Conservation (phyloP, 2,888 invertebrate genomes). For the Tipula confusa region DNA sequence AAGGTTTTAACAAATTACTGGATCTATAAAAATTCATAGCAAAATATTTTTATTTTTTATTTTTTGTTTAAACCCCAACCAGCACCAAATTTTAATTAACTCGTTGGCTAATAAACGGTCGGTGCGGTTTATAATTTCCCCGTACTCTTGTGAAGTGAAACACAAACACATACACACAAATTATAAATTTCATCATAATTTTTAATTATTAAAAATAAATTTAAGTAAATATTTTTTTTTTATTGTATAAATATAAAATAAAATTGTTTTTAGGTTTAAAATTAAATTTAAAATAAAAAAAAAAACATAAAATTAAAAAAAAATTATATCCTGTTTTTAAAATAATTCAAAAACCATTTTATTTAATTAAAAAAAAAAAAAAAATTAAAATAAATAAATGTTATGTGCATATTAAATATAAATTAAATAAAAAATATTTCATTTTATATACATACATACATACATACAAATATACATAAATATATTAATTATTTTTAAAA, state of each 20-base stretch:
- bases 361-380: not conserved
- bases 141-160: not conserved
- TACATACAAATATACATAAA: not conserved
- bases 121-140: not conserved
- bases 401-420: slow-evolving; percentile 6
- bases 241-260: not conserved
- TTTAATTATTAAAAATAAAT: slow-evolving; percentile 26
- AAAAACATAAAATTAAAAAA: not conserved
- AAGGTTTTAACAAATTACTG: too few species aligned
- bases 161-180: not conserved
- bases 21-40: too few species aligned
- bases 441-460: not conserved
- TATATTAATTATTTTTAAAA: slow-evolving; percentile 15
- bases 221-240: not conserved
- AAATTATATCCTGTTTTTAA: not conserved
- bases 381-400: not conserved
- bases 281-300: not conserved
- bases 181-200: slow-evolving; percentile 16
- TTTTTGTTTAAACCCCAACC: not conserved
- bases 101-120: not conserved
- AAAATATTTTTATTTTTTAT: too few species aligned
- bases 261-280: not conserved
- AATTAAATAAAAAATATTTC: not conserved
- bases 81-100: not conserved
- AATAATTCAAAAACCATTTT: not conserved